These are phyloP conservation scores for Vimba vimba DNA, from an alignment of 2,113 vertebrate genomes.

Conservation along the genomic window DNA sequence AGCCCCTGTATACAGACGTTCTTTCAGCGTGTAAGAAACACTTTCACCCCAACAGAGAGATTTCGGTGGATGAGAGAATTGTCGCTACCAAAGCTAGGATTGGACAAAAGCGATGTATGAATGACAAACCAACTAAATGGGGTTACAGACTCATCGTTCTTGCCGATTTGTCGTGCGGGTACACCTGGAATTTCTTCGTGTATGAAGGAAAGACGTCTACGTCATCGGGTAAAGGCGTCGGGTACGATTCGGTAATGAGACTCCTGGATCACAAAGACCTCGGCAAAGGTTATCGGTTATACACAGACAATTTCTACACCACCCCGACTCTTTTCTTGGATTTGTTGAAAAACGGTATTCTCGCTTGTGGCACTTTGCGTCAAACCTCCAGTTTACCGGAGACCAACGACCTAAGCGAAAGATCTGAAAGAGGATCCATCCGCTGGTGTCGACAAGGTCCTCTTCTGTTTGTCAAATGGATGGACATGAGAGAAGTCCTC, in stretches of 20 bases:
- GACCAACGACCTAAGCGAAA: constrained; percentile 48
- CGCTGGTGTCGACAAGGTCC: constrained; percentile 30
- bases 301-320: constrained; percentile 69
- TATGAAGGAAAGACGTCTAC: constrained; percentile 56
- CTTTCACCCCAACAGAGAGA: constrained; percentile 66
- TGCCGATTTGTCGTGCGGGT: constrained; percentile 62
- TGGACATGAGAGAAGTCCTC: constrained; percentile 29
- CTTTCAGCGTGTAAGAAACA: constrained; percentile 62
- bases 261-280: constrained; percentile 62
- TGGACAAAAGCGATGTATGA: constrained; percentile 62
- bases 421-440: constrained; percentile 34
- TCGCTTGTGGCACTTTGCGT: constrained; percentile 27
- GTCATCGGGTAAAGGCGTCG: constrained; percentile 51
- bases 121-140: constrained; percentile 65
- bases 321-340: constrained; percentile 45
- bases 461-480: constrained; percentile 48
- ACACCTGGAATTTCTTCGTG: constrained; percentile 70
- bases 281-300: constrained; percentile 71
- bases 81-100: constrained; percentile 64
- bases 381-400: not conserved
- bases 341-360: not conserved
- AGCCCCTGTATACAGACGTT: constrained; percentile 65
- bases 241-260: constrained; percentile 63
- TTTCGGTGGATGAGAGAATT: constrained; percentile 67
- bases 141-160: constrained; percentile 71